phyloP scores from a whole-genome alignment of 1,140 invertebrate species.

The Hycleus phaleratus region DNA sequence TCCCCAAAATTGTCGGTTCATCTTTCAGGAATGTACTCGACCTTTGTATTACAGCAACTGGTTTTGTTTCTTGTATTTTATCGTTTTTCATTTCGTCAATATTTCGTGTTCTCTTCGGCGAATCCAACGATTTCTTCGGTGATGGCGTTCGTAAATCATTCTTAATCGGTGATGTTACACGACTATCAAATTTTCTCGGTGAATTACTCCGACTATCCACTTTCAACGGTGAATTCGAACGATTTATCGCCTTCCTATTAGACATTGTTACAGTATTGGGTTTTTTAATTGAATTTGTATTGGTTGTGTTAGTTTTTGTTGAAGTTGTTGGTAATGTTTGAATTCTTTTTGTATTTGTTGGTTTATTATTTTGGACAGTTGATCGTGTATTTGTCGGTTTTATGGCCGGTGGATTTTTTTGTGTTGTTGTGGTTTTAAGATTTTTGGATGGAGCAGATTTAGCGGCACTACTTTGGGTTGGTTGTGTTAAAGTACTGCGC shows the following conservation, averaged over 20 bases:
- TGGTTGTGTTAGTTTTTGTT: neutral
- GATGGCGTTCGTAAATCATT: constrained; percentile 23
- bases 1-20: constrained; percentile 43
- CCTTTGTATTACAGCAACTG: constrained; percentile 43
- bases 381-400: neutral
- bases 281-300: constrained; percentile 2
- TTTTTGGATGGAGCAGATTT: constrained; percentile 28
- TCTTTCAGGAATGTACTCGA: constrained; percentile 68
- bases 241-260: constrained; percentile 21
- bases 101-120: constrained; percentile 14
- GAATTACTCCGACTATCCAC: constrained; percentile 26
- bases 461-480: constrained; percentile 37
- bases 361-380: constrained; percentile 1
- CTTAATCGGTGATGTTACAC: constrained; percentile 30
- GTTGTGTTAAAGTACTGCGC: constrained; percentile 36
- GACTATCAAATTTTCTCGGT: constrained; percentile 29
- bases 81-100: neutral
- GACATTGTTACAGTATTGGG: neutral
- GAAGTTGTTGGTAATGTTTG: neutral
- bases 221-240: constrained; percentile 29
- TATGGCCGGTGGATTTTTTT: constrained; percentile 4
- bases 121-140: constrained; percentile 19
- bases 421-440: constrained; percentile 2
- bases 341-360: neutral
- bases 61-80: constrained; percentile 2